Percentiles rank a stretch among this genome's conserved stretches.
Conservation (phyloP, 1,140 invertebrate genomes). For the Plectus sambesii region DNA sequence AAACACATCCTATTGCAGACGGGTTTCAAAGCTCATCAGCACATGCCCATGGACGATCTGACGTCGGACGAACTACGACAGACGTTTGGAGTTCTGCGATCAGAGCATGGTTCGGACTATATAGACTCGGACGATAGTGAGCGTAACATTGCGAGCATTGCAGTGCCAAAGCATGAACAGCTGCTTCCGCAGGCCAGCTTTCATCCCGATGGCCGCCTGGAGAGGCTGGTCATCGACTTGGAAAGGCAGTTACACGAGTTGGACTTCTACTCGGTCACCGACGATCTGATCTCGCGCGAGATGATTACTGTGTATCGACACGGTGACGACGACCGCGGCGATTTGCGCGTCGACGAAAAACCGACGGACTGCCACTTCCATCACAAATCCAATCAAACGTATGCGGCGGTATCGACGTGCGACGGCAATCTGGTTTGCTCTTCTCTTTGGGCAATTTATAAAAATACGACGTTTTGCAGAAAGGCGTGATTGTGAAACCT, state of each 20-base stretch:
- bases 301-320: slow-evolving; percentile 35
- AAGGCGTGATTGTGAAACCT: slow-evolving; percentile 38
- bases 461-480: slow-evolving; percentile 29
- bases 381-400: slow-evolving; percentile 33
- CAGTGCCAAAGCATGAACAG: slow-evolving; percentile 36
- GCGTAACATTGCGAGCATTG: slow-evolving; percentile 4
- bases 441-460: slow-evolving; percentile 9
- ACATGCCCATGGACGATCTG: no score
- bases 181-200: slow-evolving; percentile 25
- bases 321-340: slow-evolving; percentile 24
- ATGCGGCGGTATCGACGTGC: slow-evolving; percentile 39
- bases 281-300: slow-evolving; percentile 27
- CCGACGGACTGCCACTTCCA: slow-evolving; percentile 39
- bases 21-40: no score
- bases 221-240: slow-evolving; percentile 20
- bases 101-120: no score
- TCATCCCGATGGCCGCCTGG: slow-evolving; percentile 16
- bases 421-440: slow-evolving; percentile 31
- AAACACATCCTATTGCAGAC: no score
- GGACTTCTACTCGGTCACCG: slow-evolving; percentile 25
- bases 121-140: no score
- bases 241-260: slow-evolving; percentile 21
- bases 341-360: slow-evolving; percentile 1
- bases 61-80: slow-evolving; percentile 41
- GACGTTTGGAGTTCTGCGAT: slow-evolving; percentile 33